Percentiles rank a stretch among this genome's conserved stretches.
Evolutionary conservation across 2,797 vertebrate species (phyloP).

Genomic region (Myotis daubentonii): DNA sequence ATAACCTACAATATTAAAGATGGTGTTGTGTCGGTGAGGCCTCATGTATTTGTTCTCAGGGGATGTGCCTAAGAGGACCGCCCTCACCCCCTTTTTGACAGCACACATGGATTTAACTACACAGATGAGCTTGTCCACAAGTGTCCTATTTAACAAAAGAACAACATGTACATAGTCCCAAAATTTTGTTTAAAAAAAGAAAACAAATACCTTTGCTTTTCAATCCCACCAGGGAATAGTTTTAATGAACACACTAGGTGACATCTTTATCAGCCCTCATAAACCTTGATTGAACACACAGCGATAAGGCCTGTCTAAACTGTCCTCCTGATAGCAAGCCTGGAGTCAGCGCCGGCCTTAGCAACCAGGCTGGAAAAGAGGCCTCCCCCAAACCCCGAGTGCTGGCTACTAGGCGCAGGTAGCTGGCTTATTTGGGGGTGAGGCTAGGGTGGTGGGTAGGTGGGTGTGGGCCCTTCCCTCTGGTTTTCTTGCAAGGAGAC

Average conservation of each 20-base stretch:
- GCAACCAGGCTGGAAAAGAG: constrained; percentile 74
- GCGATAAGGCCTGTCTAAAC: constrained; percentile 99
- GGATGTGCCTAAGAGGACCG: accelerated
- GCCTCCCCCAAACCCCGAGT: constrained; percentile 66
- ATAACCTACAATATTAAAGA: constrained; percentile 87
- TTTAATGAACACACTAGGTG: constrained; percentile 90
- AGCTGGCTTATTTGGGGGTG: neutral
- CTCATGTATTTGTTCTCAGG: constrained; percentile 50
- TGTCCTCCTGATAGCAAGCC: constrained; percentile 94
- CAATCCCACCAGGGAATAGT: constrained; percentile 78
- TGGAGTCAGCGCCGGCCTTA: constrained; percentile 78
- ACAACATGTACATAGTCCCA: constrained; percentile 5
- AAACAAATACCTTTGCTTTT: constrained; percentile 48
- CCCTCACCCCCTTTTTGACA: neutral
- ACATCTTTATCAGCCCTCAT: constrained; percentile 98
- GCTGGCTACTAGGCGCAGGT: neutral
- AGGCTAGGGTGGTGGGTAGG: neutral
- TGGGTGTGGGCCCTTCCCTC: accelerated
- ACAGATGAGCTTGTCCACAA: neutral
- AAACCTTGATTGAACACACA: constrained; percentile 99
- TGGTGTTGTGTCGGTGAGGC: constrained; percentile 82
- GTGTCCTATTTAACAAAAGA: neutral
- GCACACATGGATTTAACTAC: neutral
- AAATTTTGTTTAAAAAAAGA: constrained; percentile 10
- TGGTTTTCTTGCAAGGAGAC: neutral